Evolutionary conservation across 2,797 vertebrate species (phyloP), one percentile per base, ranked within the genome.

Genomic region (Cryptoblepharus egeriae): DNA sequence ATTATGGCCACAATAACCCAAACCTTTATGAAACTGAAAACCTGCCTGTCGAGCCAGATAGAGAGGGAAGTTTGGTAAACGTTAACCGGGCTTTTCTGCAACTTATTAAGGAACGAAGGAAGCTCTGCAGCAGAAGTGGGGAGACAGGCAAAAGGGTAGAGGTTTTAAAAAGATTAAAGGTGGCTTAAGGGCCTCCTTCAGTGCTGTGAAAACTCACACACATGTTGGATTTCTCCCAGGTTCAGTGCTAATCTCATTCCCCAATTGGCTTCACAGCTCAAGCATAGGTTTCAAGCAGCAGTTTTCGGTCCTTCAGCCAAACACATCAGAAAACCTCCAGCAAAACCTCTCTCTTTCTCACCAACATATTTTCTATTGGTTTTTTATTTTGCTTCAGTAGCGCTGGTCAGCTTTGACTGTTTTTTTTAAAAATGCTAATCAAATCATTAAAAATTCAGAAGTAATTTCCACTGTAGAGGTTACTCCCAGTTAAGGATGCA

Each of bases 101-200:
- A 67, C 61, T 20, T 39, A 75, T 67, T 81, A 67, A 57, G 10
- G 42, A 49, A n/a, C 39, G 35, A 37, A 55, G 60, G 70, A 81
- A 57, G 71, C 45, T n/a, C n/a, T 71, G 28, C 7, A 49, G 55
- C 13, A 35, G 20, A 49, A 71, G 39, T 15, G 45, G 20, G 60
- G 63, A 39, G 30, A 13, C 15, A 61, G 13, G 18, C 1, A 9
- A 13, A 9, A 8, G 30, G 20, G 35, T 0, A 22, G 28, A 18
- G 20, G 4, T 11, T 11, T 32, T 75, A 49, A n/a, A 49, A 39
- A 79, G 42, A 69, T 79, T 30, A 79, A 70, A 77, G 35, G 42
- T 79, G 60, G 77, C 26, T 79, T 79, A 79, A 57, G 64, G 67
- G 16, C 11, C 32, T 65, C 67, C 77, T 32, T 28, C 58, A 77